phyloP scores from a whole-genome alignment of 2,113 vertebrate genomes.

The Dolichotis patagonum region DNA sequence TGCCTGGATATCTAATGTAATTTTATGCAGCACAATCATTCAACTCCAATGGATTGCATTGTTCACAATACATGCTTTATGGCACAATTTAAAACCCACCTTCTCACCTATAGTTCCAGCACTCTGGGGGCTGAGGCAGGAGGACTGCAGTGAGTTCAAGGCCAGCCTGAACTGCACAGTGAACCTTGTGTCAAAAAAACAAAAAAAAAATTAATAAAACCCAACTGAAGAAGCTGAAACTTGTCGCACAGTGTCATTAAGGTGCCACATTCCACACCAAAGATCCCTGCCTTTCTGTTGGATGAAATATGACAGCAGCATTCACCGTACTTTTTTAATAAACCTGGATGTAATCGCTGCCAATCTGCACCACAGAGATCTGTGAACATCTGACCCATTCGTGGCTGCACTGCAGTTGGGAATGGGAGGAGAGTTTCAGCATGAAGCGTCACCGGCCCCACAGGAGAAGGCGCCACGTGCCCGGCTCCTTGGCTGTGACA shows the following conservation, averaged over 20 bases:
- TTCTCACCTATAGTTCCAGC: not conserved
- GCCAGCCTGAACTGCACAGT: not conserved
- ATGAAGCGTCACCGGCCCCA: not conserved
- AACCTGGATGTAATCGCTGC: not conserved
- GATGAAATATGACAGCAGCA: not conserved
- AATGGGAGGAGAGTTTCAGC: slow-evolving; percentile 5
- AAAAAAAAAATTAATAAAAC: not conserved
- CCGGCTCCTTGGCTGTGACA: not conserved
- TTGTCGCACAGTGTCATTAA: not conserved
- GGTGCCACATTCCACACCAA: not conserved
- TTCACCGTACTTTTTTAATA: not conserved
- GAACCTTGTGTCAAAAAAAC: not conserved
- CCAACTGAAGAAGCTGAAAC: not conserved
- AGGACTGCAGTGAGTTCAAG: not conserved
- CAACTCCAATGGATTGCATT: not conserved
- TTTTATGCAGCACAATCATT: not conserved
- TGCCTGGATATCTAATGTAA: no score
- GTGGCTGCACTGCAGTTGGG: not conserved
- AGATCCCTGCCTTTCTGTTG: not conserved
- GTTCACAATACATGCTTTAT: not conserved
- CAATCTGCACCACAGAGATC: not conserved
- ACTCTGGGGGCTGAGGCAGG: not conserved
- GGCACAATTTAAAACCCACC: not conserved
- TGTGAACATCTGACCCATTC: not conserved
- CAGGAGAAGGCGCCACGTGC: not conserved